These are phyloP conservation scores for Bradynema listronoti DNA, from an alignment of 1,140 invertebrate genomes.

Conservation along the genomic window DNA sequence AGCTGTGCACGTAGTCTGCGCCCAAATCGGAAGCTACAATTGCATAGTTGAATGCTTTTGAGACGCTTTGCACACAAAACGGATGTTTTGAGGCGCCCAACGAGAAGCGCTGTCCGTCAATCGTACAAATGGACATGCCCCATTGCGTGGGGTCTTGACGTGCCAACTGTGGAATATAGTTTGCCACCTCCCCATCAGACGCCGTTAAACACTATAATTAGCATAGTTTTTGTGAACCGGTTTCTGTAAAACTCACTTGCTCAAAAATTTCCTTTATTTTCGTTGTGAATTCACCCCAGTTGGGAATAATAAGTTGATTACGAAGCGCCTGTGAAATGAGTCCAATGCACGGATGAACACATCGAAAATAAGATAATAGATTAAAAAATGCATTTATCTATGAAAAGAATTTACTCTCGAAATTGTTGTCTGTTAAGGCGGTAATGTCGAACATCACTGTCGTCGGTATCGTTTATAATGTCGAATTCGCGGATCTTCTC, in stretches of 20 bases:
- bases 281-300: conserved; percentile 26
- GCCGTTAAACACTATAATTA: conserved; percentile 24
- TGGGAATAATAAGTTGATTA: conserved; percentile 38
- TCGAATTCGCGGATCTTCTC: conserved; percentile 48
- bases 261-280: conserved; percentile 36
- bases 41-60: conserved; percentile 69
- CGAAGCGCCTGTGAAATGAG: conserved; percentile 37
- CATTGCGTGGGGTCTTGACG: conserved; percentile 59
- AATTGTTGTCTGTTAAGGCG: conserved; percentile 40
- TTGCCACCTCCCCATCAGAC: conserved; percentile 47
- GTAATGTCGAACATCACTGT: conserved; percentile 20
- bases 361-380: background rate
- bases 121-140: conserved; percentile 61
- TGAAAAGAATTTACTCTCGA: conserved; percentile 42
- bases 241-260: conserved; percentile 21
- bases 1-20: conserved; percentile 61
- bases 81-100: conserved; percentile 49
- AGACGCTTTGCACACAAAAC: conserved; percentile 56
- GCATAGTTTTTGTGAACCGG: conserved; percentile 12
- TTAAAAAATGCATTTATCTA: background rate
- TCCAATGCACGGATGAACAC: background rate
- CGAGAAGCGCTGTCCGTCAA: conserved; percentile 60
- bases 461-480: no score
- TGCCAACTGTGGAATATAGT: conserved; percentile 53
- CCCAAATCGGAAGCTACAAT: conserved; percentile 39